Evolutionary conservation across 2,888 invertebrate species (phyloP).

Genomic region (Marronus borbonicus): DNA sequence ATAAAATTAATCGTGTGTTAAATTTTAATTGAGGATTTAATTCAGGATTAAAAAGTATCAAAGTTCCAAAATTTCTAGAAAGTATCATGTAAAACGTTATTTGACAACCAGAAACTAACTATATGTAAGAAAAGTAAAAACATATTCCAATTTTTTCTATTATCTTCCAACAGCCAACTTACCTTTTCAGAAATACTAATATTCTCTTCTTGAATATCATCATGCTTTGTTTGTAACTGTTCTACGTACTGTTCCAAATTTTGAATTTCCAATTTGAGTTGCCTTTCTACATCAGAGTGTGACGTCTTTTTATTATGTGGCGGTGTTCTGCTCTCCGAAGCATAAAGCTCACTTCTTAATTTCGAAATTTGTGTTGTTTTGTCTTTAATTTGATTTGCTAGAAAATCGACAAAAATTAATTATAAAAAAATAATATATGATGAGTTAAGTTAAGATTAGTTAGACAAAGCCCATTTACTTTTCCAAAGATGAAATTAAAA

Average conservation of each 20-base stretch:
- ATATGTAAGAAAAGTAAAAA: too few species aligned
- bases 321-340: slow-evolving; percentile 62
- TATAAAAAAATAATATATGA: too few species aligned
- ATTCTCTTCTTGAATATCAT: slow-evolving; percentile 73
- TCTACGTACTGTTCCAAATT: slow-evolving; percentile 73
- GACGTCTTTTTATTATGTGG: slow-evolving; percentile 63
- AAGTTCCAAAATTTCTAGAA: too few species aligned
- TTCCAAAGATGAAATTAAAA: too few species aligned
- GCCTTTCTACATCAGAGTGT: slow-evolving; percentile 53
- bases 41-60: too few species aligned
- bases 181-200: slow-evolving; percentile 70
- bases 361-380: slow-evolving; percentile 67
- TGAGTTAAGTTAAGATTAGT: too few species aligned
- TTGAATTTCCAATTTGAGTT: slow-evolving; percentile 71
- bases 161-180: slow-evolving; percentile 27
- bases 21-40: too few species aligned
- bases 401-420: not conserved
- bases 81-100: too few species aligned
- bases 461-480: too few species aligned
- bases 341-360: slow-evolving; percentile 65
- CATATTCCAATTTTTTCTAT: too few species aligned
- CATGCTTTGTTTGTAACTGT: slow-evolving; percentile 72
- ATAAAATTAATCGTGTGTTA: too few species aligned
- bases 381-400: slow-evolving; percentile 67
- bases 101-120: too few species aligned